phyloP scores from a whole-genome alignment of 2,113 vertebrate species.

The Triplophysa tibetana region DNA sequence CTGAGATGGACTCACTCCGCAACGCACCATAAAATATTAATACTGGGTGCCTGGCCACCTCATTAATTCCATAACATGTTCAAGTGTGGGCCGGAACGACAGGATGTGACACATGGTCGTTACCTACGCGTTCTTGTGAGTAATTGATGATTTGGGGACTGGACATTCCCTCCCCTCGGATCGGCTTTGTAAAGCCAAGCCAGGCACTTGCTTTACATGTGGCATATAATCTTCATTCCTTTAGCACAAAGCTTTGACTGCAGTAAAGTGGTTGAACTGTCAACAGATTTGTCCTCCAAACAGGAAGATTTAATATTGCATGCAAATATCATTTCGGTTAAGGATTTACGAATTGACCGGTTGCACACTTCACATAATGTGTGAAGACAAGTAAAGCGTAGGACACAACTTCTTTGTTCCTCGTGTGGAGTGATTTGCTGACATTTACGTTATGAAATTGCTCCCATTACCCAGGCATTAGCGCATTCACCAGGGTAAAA shows the following conservation, averaged over 20 bases:
- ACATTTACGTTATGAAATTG: conserved; percentile 46
- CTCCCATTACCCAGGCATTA: conserved; percentile 37
- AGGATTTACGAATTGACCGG: neutral
- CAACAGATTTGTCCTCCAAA: neutral
- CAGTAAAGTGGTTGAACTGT: neutral
- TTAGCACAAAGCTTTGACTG: conserved; percentile 8
- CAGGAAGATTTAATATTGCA: neutral
- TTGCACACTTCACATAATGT: neutral
- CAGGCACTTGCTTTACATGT: neutral
- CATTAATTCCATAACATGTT: conserved; percentile 42
- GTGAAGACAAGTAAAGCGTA: neutral
- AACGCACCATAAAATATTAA: conserved; percentile 42
- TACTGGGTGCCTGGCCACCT: conserved; percentile 34
- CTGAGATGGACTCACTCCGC: conserved; percentile 31
- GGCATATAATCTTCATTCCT: neutral
- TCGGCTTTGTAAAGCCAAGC: conserved; percentile 1
- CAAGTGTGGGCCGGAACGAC: conserved; percentile 15
- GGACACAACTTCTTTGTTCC: neutral
- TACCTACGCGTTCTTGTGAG: conserved; percentile 47
- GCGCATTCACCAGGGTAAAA: conserved; percentile 25
- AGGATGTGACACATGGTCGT: conserved; percentile 38
- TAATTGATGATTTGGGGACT: conserved; percentile 43
- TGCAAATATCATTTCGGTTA: conserved; percentile 1
- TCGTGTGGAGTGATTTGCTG: conserved; percentile 23
- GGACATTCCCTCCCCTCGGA: neutral